phyloP scores from a whole-genome alignment of 2,797 vertebrate genomes.

The Hippopotamyrus pictus region DNA sequence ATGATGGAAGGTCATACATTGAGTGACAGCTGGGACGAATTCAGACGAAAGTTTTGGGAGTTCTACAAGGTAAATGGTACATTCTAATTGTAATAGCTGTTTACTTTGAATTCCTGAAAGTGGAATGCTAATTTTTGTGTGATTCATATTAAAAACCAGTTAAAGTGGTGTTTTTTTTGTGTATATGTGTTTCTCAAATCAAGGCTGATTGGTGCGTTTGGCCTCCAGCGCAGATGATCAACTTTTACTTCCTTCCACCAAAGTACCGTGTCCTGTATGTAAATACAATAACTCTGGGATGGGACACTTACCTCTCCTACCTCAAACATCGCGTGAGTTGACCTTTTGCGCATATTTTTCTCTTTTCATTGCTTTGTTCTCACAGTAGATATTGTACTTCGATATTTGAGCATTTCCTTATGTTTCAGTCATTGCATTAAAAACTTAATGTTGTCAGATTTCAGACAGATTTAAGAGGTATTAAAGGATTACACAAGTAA shows the following conservation, averaged over 20 bases:
- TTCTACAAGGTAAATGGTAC: constrained; percentile 73
- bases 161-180: not conserved
- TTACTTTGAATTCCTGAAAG: not conserved
- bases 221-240: constrained; percentile 81
- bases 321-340: constrained; percentile 81
- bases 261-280: constrained; percentile 81
- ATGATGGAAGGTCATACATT: constrained; percentile 68
- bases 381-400: not conserved
- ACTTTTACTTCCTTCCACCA: constrained; percentile 83
- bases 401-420: not conserved
- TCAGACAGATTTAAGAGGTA: not conserved
- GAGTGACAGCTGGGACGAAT: constrained; percentile 65
- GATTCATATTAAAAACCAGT: not conserved
- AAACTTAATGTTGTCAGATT: not conserved
- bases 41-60: constrained; percentile 85
- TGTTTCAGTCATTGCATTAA: not conserved
- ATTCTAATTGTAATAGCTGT: not conserved
- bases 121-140: not conserved
- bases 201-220: constrained; percentile 87
- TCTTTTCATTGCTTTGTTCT: not conserved
- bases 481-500: not conserved
- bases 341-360: not conserved
- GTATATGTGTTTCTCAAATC: not conserved
- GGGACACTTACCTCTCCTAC: constrained; percentile 91
- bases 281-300: constrained; percentile 81